A percentile compares a stretch with the other conserved stretches of the same genome.
phyloP scores from a whole-genome alignment of 64 coral and sea anemone genomes.

The Pocillopora verrucosa region DNA sequence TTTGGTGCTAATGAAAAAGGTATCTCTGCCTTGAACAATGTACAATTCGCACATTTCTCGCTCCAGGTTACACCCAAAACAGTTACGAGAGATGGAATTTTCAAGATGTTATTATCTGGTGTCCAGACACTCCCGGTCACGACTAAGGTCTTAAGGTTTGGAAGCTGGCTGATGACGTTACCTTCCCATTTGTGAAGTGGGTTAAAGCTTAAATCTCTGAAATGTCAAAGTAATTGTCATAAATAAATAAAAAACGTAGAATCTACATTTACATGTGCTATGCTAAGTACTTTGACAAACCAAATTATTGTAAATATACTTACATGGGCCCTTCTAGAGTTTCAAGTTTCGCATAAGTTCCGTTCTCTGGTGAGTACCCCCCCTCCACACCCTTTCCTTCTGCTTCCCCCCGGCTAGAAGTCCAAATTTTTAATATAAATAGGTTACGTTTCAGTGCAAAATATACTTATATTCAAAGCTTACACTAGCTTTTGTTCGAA shows the following conservation, averaged over 20 bases:
- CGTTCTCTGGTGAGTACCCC: too few species aligned
- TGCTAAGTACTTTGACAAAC: too few species aligned
- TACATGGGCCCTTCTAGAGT: too few species aligned
- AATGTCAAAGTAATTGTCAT: background rate
- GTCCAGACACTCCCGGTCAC: constrained; percentile 42
- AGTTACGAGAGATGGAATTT: background rate
- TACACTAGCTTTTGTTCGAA: too few species aligned
- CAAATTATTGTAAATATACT: too few species aligned
- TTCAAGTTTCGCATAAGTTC: too few species aligned
- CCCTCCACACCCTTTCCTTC: too few species aligned
- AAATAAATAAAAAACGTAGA: background rate
- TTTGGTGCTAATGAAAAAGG: background rate
- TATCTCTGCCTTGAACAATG: background rate
- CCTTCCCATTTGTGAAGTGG: constrained; percentile 40
- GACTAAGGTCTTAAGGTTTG: constrained; percentile 20
- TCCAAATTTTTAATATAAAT: too few species aligned
- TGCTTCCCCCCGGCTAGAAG: too few species aligned
- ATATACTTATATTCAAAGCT: background rate
- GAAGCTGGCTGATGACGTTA: constrained; percentile 16
- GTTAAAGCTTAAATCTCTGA: constrained; percentile 54
- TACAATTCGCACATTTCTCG: constrained; percentile 33
- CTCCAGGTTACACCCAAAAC: constrained; percentile 50
- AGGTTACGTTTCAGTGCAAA: too few species aligned
- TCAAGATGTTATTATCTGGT: constrained; percentile 35
- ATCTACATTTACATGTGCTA: too few species aligned